These are phyloP conservation scores for Bujurquina vittata DNA, from an alignment of 2,113 vertebrate genomes.

Conservation along the genomic window DNA sequence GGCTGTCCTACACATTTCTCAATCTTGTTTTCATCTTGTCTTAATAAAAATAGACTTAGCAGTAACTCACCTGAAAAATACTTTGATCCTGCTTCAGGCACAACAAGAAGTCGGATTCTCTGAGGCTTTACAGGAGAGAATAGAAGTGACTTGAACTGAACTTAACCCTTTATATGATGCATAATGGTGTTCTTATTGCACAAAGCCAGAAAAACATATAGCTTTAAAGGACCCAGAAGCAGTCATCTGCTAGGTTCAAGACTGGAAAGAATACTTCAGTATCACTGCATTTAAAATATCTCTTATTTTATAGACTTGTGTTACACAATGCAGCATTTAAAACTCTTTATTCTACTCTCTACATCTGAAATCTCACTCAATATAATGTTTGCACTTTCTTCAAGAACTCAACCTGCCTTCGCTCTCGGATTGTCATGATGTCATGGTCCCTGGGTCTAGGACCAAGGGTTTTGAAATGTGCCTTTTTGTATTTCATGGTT, in stretches of 20 bases:
- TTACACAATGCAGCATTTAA: not conserved
- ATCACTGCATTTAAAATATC: not conserved
- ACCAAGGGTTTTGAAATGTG: no score
- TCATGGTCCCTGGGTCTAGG: no score
- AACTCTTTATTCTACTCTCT: not conserved
- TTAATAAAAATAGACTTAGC: constrained; percentile 1
- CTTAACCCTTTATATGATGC: not conserved
- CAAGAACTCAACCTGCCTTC: not conserved
- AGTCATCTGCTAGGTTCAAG: not conserved
- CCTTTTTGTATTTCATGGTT: no score
- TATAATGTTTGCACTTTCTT: not conserved
- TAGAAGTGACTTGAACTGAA: not conserved
- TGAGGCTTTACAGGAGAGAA: not conserved
- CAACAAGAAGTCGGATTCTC: not conserved
- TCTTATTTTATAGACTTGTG: not conserved
- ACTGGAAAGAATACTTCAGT: not conserved
- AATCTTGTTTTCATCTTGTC: not conserved
- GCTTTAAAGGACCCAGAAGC: not conserved
- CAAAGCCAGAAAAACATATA: not conserved
- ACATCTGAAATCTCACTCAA: not conserved
- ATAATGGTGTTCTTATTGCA: constrained; percentile 11
- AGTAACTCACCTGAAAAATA: constrained; percentile 3
- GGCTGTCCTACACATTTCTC: not conserved
- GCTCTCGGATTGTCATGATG: not conserved
- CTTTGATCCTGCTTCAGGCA: not conserved